phyloP scores from a whole-genome alignment of 2,797 vertebrate genomes.

The Melanotaenia pygmaea region DNA sequence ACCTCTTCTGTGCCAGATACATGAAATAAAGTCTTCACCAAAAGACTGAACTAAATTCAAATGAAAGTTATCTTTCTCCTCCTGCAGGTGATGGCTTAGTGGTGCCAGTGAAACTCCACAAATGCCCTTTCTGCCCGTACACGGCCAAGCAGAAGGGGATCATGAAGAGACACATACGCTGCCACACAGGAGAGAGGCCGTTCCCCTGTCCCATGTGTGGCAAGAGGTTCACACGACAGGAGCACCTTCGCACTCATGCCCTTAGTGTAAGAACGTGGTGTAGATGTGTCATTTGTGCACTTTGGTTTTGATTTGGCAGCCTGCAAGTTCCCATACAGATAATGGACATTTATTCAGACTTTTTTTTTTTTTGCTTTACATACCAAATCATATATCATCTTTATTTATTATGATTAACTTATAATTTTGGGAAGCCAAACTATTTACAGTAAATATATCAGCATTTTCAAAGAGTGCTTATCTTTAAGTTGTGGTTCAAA shows the following conservation, averaged over 20 bases:
- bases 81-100: constrained; percentile 89
- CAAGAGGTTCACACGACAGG: constrained; percentile 96
- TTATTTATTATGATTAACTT: too few relatives aligned
- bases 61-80: constrained; percentile 37
- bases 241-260: constrained; percentile 95
- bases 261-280: constrained; percentile 88
- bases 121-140: constrained; percentile 97
- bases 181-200: constrained; percentile 96
- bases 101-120: constrained; percentile 95
- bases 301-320: not conserved
- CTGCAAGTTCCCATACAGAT: not conserved
- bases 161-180: constrained; percentile 96
- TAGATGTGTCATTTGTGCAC: not conserved
- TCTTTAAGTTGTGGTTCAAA: too few relatives aligned
- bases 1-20: not conserved
- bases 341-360: not conserved
- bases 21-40: not conserved
- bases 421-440: too few relatives aligned
- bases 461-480: too few relatives aligned
- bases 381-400: too few relatives aligned
- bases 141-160: constrained; percentile 98
- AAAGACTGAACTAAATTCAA: not conserved
- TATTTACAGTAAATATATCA: too few relatives aligned
- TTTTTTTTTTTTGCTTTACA: not conserved
- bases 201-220: constrained; percentile 97